Conservation (phyloP, 2,113 vertebrate species). For the Halcyon malimbica region DNA sequence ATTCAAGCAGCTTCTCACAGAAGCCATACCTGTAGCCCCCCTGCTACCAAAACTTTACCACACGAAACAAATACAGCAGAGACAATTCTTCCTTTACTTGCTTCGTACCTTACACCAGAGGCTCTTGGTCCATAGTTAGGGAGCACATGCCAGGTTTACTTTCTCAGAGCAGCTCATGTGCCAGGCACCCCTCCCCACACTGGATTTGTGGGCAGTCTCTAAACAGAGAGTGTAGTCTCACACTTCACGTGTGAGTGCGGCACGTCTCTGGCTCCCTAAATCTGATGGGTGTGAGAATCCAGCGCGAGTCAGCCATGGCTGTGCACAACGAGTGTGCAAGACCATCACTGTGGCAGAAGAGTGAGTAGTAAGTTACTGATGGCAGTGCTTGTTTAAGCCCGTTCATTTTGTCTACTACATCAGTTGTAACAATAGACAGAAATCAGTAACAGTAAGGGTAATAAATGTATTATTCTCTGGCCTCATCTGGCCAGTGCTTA, state of each 20-base stretch:
- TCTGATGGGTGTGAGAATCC: background rate
- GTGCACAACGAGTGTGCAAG: background rate
- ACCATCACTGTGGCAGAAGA: background rate
- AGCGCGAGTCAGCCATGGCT: background rate
- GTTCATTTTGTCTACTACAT: background rate
- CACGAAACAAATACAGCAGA: background rate
- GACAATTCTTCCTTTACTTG: background rate
- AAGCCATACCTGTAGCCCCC: background rate
- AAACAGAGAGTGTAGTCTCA: background rate
- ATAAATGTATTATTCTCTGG: background rate
- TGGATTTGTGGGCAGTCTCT: background rate
- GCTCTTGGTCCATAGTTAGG: background rate
- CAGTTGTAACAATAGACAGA: background rate
- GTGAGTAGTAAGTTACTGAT: background rate
- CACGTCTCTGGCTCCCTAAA: background rate
- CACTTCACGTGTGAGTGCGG: fast-evolving
- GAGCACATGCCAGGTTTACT: background rate
- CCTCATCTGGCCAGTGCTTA: background rate
- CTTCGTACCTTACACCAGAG: background rate
- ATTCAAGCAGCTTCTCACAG: no score
- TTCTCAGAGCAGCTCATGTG: background rate
- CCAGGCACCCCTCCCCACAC: fast-evolving
- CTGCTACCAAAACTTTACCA: background rate
- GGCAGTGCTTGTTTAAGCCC: background rate
- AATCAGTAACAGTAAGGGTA: background rate